A percentile compares a stretch with the other conserved stretches of the same genome.
Conservation (phyloP, 1,140 invertebrate genomes). For the Paracyclopina nana region DNA sequence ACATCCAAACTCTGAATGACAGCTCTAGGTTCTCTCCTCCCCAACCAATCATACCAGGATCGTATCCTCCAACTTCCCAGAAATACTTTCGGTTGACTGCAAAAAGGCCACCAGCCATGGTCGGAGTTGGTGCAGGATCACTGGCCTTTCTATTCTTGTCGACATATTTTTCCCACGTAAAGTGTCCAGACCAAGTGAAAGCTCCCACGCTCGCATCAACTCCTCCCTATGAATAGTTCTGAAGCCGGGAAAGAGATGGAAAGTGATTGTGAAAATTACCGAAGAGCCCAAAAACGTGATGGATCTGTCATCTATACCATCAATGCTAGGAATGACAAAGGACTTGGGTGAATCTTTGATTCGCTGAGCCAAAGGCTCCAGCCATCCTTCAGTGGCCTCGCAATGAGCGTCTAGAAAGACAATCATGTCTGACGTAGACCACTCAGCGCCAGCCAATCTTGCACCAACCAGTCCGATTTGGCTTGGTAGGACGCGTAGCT, state of each 20-base stretch:
- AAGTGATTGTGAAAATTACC: no score
- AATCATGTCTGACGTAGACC: background rate
- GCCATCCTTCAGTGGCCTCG: slow-evolving; percentile 10
- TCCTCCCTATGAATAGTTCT: no score
- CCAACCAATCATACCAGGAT: slow-evolving; percentile 62
- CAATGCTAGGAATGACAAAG: slow-evolving; percentile 76
- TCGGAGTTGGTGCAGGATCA: slow-evolving; percentile 32
- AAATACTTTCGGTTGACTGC: slow-evolving; percentile 72
- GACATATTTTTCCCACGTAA: slow-evolving; percentile 43
- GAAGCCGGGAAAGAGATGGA: no score
- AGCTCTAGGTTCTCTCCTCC: slow-evolving; percentile 95
- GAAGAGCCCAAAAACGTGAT: slow-evolving; percentile 45
- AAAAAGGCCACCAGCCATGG: slow-evolving; percentile 83
- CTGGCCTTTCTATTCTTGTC: background rate
- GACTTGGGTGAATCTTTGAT: slow-evolving; percentile 55
- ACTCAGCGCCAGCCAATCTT: background rate
- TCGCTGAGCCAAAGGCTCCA: slow-evolving; percentile 61
- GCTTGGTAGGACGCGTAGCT: background rate
- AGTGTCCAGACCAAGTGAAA: slow-evolving; percentile 78
- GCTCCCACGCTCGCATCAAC: slow-evolving; percentile 40
- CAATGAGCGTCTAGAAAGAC: slow-evolving; percentile 15
- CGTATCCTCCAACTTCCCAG: slow-evolving; percentile 86
- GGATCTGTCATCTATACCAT: slow-evolving; percentile 66
- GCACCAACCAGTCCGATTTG: background rate
- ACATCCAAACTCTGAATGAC: slow-evolving; percentile 83